phyloP scores from a whole-genome alignment of 2,113 vertebrate genomes.

The Myotis lucifugus region DNA sequence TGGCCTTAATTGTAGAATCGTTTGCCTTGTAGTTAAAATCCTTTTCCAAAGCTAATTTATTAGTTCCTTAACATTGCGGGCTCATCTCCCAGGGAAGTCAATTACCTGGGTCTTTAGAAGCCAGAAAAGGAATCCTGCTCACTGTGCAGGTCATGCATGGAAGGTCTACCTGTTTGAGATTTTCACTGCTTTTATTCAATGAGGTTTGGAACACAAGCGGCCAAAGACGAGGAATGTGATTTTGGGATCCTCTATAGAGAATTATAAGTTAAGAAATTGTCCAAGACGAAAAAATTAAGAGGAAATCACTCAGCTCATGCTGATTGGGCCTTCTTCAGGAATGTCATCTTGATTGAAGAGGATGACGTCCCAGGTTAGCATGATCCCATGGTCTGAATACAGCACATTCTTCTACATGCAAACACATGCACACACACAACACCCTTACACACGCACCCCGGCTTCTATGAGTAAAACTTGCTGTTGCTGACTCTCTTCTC shows the following conservation, averaged over 20 bases:
- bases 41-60: slow-evolving; percentile 6
- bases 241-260: slow-evolving; percentile 71
- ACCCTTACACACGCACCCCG: accelerated
- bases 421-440: background rate
- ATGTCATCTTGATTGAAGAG: background rate
- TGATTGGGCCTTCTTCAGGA: slow-evolving; percentile 33
- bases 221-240: slow-evolving; percentile 16
- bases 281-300: slow-evolving; percentile 44
- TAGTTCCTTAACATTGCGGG: background rate
- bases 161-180: background rate
- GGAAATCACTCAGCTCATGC: slow-evolving; percentile 51
- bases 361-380: background rate
- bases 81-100: background rate
- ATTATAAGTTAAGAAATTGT: slow-evolving; percentile 80
- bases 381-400: slow-evolving; percentile 50
- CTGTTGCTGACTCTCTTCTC: slow-evolving; percentile 96
- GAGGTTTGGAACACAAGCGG: background rate
- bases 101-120: background rate
- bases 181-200: slow-evolving; percentile 66
- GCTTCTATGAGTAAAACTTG: slow-evolving; percentile 92
- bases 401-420: background rate
- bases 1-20: background rate
- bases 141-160: background rate
- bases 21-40: slow-evolving; percentile 25
- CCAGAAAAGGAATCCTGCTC: background rate